These are phyloP conservation scores for Philopotamus ludificatus DNA, from an alignment of 1,140 invertebrate genomes.

Conservation along the genomic window DNA sequence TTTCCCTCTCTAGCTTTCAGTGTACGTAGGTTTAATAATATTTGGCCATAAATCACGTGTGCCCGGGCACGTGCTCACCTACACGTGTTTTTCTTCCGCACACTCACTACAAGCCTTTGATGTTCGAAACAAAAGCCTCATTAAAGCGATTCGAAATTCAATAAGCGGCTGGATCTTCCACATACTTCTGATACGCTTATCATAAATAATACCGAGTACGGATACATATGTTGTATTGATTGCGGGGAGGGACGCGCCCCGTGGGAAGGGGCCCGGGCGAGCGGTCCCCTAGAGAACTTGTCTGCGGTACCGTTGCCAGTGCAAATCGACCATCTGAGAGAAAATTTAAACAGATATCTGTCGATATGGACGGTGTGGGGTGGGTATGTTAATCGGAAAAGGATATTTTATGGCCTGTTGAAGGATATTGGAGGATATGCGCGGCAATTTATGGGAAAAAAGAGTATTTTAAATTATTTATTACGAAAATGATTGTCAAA, in stretches of 20 bases:
- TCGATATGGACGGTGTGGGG: background rate
- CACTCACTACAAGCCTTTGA: background rate
- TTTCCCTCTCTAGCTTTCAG: background rate
- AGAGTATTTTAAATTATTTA: no score
- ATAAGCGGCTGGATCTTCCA: constrained; percentile 8
- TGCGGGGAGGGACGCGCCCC: background rate
- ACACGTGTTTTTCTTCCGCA: background rate
- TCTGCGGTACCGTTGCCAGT: background rate
- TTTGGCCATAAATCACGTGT: background rate
- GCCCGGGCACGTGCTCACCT: background rate
- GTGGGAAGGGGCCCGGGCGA: background rate
- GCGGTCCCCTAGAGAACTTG: background rate
- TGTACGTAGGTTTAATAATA: background rate
- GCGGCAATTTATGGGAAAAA: no score
- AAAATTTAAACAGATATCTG: background rate
- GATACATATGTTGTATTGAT: constrained; percentile 1
- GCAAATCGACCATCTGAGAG: background rate
- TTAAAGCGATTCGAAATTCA: constrained; percentile 12
- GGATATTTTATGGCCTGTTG: background rate
- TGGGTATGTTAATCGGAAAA: background rate
- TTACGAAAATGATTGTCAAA: no score
- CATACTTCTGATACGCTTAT: constrained; percentile 9
- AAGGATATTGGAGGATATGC: no score
- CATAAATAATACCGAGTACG: constrained; percentile 1
- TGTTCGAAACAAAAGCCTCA: constrained; percentile 14